phyloP scores from a whole-genome alignment of 1,140 invertebrate genomes.

The Brachionus calyciflorus region DNA sequence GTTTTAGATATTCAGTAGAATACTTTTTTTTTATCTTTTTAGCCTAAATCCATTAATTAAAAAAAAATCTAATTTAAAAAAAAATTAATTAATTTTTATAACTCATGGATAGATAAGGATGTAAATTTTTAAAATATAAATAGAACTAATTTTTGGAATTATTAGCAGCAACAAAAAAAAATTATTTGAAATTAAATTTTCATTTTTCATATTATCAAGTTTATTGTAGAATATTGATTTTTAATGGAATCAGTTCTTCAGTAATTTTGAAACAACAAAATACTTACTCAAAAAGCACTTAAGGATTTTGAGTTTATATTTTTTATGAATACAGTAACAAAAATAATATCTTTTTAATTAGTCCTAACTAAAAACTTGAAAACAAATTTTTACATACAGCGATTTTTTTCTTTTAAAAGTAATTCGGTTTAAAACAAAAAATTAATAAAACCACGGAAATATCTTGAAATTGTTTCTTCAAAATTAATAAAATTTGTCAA shows the following conservation, averaged over 20 bases:
- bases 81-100: not conserved
- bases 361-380: not conserved
- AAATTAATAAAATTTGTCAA: too few species aligned
- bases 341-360: slow-evolving; percentile 2
- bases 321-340: too few species aligned
- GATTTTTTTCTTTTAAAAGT: not conserved
- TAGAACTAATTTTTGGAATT: too few species aligned
- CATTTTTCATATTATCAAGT: not conserved
- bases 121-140: too few species aligned
- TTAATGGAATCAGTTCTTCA: slow-evolving; percentile 21
- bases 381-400: not conserved
- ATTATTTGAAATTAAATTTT: not conserved
- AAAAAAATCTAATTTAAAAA: not conserved
- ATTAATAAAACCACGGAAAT: too few species aligned
- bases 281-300: slow-evolving; percentile 14
- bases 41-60: slow-evolving; percentile 9
- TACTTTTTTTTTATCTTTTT: not conserved
- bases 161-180: not conserved
- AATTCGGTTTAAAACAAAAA: not conserved
- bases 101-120: too few species aligned
- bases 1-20: not conserved
- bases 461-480: too few species aligned
- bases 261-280: not conserved
- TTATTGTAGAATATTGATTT: slow-evolving; percentile 35
- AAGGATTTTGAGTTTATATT: not conserved